Evolutionary conservation across 2,888 invertebrate genomes (phyloP), one percentile per base, ranked within the genome.

Genomic region (Diaphora mendica): DNA sequence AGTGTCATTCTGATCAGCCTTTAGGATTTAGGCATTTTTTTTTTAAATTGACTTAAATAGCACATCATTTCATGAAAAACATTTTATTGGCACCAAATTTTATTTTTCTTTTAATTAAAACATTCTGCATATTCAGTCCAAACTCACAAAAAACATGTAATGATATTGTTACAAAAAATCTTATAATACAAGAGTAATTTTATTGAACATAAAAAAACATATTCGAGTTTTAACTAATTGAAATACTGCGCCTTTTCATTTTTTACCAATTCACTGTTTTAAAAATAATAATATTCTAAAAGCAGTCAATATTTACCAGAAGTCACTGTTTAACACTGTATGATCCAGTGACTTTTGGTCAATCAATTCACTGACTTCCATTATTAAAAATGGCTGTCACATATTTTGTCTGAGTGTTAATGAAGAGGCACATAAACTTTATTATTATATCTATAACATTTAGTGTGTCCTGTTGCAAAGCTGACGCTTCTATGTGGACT

Each of bases 401-500:
- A 30, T 11, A 26, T 26, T 30, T 30, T 13, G 30, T 5, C 15
- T 7, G 5, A 55, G n/a, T 2, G 35, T 35, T 35, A 23, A 23
- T 35, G 39, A 26, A 39, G 9, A n/a, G 68, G 68, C 55, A 35
- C 44, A n/a, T 30, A 17, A 23, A 33, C 13, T 42, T 44, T 33
- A 30, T 35, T 48, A 15, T 23, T 64, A 35, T n/a, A 17, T 68
- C n/a, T 48, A 20, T 68, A 42, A 72, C 67, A 68, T 65, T 69
- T 65, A 68, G 64, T 72, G 68, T 15, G 68, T 68, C 68, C 72
- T 20, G 68, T 68, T 64, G 64, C 39, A 26, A 73, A 69, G 73
- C 73, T 8, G 64, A 82, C 20, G 86, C 85, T 13, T 87, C 88
- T 0, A n/a, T 39, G 55, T 65, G 71, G 65, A n/a, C 51, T 39